Conservation (phyloP, 1,140 invertebrate species). For the Melitaea cinxia region DNA sequence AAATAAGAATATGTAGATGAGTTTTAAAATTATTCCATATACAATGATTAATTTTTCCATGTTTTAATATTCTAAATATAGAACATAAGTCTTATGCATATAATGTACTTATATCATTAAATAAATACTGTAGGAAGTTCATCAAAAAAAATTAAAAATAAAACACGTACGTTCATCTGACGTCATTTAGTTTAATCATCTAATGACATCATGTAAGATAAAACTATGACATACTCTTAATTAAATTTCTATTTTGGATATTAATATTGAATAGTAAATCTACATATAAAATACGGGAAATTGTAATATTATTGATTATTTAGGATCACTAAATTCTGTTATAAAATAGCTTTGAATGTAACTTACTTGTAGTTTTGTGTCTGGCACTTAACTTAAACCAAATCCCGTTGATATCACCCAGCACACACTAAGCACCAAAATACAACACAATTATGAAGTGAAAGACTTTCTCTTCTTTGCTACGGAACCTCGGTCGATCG, state of each 20-base stretch:
- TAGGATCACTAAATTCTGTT: conserved; percentile 19
- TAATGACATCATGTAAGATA: conserved; percentile 37
- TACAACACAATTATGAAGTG: conserved; percentile 64
- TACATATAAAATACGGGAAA: conserved; percentile 1
- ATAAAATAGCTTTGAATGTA: conserved; percentile 6
- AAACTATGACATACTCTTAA: background rate
- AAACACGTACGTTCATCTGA: conserved; percentile 13
- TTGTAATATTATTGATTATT: conserved; percentile 29
- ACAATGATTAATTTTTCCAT: too few species aligned
- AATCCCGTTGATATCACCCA: conserved; percentile 61
- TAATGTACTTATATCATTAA: too few species aligned
- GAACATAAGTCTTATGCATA: too few species aligned
- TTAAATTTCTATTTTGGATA: background rate
- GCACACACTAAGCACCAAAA: conserved; percentile 74
- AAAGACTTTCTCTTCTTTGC: conserved; percentile 66
- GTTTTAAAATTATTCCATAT: too few species aligned
- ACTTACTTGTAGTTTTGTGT: conserved; percentile 65
- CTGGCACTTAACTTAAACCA: conserved; percentile 54
- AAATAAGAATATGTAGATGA: too few species aligned
- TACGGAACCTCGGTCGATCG: conserved; percentile 70
- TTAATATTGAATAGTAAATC: background rate
- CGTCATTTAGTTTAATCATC: conserved; percentile 36
- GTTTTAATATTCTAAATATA: too few species aligned
- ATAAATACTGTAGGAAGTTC: background rate
- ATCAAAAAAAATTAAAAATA: background rate